Evolutionary conservation across 2,797 vertebrate genomes (phyloP).

Genomic region (Buphagus erythrorhynchus): DNA sequence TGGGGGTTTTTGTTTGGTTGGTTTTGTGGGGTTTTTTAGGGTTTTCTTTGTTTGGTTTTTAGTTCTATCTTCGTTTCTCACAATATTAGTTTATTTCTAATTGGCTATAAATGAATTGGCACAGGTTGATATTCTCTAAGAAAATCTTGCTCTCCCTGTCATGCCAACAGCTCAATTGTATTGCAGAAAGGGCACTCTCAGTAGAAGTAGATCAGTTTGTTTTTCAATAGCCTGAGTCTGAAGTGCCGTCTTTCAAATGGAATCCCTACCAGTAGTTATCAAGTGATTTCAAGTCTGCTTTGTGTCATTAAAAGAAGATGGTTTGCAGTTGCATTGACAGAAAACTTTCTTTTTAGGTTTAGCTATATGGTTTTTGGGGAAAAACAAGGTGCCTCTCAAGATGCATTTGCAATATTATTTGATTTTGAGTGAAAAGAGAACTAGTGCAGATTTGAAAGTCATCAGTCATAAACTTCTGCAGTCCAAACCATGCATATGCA

Average conservation of each 20-base stretch:
- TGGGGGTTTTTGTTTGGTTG: background rate
- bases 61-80: background rate
- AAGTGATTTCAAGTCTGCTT: background rate
- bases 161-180: background rate
- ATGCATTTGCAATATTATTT: background rate
- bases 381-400: background rate
- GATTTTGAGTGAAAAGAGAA: background rate
- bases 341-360: background rate
- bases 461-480: background rate
- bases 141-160: background rate
- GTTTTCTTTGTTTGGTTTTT: background rate
- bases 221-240: background rate
- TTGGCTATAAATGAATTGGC: background rate
- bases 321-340: background rate
- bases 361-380: background rate
- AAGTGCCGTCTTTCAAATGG: background rate
- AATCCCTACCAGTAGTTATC: background rate
- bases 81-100: background rate
- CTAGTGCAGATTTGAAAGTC: background rate
- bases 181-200: background rate
- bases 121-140: background rate
- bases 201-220: background rate
- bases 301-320: background rate
- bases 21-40: background rate
- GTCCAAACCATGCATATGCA: background rate